Percentiles rank a stretch among this genome's conserved stretches.
Conservation (phyloP, 2,113 vertebrate species). For the Sakesphorus luctuosus region DNA sequence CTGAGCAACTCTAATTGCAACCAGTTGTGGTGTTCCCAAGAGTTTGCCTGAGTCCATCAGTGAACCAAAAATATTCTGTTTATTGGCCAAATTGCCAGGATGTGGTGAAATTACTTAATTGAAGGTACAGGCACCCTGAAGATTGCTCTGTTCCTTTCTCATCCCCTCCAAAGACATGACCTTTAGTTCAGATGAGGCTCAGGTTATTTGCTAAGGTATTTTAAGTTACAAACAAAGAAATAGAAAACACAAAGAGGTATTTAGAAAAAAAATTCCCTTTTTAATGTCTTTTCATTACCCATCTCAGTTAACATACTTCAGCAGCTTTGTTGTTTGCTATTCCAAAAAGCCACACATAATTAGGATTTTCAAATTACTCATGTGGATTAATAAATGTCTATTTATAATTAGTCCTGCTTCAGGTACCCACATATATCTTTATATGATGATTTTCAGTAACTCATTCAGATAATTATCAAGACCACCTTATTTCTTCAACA, state of each 20-base stretch:
- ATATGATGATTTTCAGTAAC: neutral
- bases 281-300: neutral
- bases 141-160: neutral
- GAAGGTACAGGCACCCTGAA: neutral
- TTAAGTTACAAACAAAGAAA: neutral
- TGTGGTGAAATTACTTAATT: neutral
- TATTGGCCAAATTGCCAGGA: neutral
- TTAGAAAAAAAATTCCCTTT: neutral
- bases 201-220: neutral
- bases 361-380: neutral
- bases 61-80: neutral
- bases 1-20: neutral
- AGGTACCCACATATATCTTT: neutral
- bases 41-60: neutral
- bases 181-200: neutral
- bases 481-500: neutral
- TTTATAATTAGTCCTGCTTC: neutral
- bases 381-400: neutral
- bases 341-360: neutral
- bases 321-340: neutral
- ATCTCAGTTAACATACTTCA: neutral
- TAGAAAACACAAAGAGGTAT: neutral
- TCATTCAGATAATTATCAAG: neutral
- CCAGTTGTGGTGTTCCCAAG: neutral
- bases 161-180: neutral